Evolutionary conservation across 2,888 invertebrate species (phyloP), one percentile per base, ranked within the genome.

Genomic region (Myathropa florea): DNA sequence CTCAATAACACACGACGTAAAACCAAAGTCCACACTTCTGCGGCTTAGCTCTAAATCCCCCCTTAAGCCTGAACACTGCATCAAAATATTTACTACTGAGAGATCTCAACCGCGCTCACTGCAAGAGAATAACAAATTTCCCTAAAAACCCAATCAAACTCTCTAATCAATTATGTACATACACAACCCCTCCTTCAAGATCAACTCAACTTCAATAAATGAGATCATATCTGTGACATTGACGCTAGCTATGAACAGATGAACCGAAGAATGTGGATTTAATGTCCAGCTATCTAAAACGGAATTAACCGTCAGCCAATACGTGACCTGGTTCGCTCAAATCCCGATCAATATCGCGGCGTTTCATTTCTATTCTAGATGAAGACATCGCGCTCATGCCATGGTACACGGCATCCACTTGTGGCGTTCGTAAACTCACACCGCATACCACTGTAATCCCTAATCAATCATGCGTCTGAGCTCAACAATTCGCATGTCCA

Each of bases 241-340:
- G 24, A 24, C 57, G 3, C 14, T 24, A 24, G 9, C 46, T 57
- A 23, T 57, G 24, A 23, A 24, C 57, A 36, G 33, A 70, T 70
- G n/a, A 57, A 23, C 57, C 30, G 10, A 68, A 24, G 68, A 70
- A 59, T 59, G 36, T 59, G 24, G 4, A 24, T 24, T 68, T 70
- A 23, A 70, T 59, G 23, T 70, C 33, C 55, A 36, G n/a, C 59
- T 18, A 65, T 28, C 26, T 53, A 24, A 60, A 70, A 18, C 57
- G 36, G 36, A 18, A 59, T 70, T 26, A 59, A 30, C 21, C 36
- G 59, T 59, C 59, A 60, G 23, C n/a, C 24, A 30, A 2, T 71
- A 61, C 71, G 71, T 71, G 71, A 71, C n/a, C 39, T 39, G 71
- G 28, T 71, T 71, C 46, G 26, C 18, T 28, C 61, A 71, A 9